Base-by-base conservation (phyloP, 1,140 invertebrate species). In the Oreohelix idahoensis region DNA sequence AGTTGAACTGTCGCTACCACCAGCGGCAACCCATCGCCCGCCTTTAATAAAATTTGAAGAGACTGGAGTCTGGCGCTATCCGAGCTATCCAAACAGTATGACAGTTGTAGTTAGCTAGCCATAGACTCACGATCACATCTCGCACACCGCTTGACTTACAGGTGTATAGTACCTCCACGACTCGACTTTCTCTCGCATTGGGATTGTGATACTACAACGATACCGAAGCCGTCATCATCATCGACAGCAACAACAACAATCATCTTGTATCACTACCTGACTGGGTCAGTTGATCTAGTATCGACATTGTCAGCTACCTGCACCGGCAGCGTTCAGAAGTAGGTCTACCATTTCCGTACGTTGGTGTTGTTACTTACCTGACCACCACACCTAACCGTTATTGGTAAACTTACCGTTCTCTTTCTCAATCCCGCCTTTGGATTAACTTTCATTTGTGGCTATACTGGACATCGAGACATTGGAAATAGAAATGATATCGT, bases 1-100 rank as follows among this genome's bases (percentile, higher is more conserved):
- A 66, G 63, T 35, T 66, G 63, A 32, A 66, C 63, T 66, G 8
- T 32, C 63, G 29, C 63, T 17, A 66, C 63, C 63, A 32, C 63
- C 63, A 66, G 32, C 63, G 32, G 63, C 63, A 66, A 66, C 5
- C 63, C n/a, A 66, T 66, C 63, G 23, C 63, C 63, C 63, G 63
- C 63, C 63, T 66, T 29, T 66, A 66, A 66, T 66, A 66, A 66
- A 66, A 32, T 66, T 1, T 66, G 63, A 29, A 32, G n/a, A 23
- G 2, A n/a, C 53, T n/a, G 26, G 53, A 23, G 1, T n/a, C 63
- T 32, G 63, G n/a, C 29, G 63, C 63, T 66, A 66, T 66, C 29
- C 63, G 29, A 29, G 63, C 17, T 66, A 66, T 66, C 5, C 63
- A 66, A 66, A 66, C 63, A 66, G n/a, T 29, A n/a, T 66, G 63